Conservation (phyloP, 1,140 invertebrate species). For the Drosophila kohkoa region DNA sequence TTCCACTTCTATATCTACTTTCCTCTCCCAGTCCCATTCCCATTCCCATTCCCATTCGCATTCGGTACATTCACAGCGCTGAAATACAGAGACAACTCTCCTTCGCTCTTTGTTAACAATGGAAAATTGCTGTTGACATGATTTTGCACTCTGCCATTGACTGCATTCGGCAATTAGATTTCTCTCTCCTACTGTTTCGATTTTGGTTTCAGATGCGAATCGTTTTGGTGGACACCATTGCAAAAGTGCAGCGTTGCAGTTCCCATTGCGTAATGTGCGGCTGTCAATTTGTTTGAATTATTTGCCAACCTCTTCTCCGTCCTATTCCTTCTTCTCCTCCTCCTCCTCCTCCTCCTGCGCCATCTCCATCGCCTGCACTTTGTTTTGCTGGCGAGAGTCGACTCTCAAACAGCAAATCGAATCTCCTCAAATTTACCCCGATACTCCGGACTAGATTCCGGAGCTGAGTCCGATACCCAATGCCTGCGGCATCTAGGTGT, state of each 20-base stretch:
- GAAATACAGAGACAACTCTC: background rate
- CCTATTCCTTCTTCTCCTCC: background rate
- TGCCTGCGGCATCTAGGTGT: slow-evolving; percentile 63
- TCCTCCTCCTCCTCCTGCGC: background rate
- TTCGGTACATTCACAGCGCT: background rate
- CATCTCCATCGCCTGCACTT: no score
- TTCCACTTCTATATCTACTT: background rate
- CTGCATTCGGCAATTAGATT: slow-evolving; percentile 85
- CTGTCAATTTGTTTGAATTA: slow-evolving; percentile 83
- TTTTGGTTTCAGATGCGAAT: slow-evolving; percentile 35
- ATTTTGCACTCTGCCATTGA: slow-evolving; percentile 85
- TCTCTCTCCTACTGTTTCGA: slow-evolving; percentile 53
- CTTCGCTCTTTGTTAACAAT: slow-evolving; percentile 69
- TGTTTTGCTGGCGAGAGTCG: slow-evolving; percentile 37
- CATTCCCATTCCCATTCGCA: background rate
- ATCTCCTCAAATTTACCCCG: slow-evolving; percentile 7
- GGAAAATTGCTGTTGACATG: slow-evolving; percentile 85
- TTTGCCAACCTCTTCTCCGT: slow-evolving; percentile 44
- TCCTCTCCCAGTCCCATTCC: background rate
- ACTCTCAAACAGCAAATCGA: slow-evolving; percentile 31
- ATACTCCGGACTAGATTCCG: background rate
- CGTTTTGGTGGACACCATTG: slow-evolving; percentile 69
- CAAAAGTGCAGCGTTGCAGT: slow-evolving; percentile 74
- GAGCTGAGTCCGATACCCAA: background rate
- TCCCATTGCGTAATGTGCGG: slow-evolving; percentile 79